Conservation (phyloP, 2,113 vertebrate genomes). For the Phalacrocorax brasilianus region DNA sequence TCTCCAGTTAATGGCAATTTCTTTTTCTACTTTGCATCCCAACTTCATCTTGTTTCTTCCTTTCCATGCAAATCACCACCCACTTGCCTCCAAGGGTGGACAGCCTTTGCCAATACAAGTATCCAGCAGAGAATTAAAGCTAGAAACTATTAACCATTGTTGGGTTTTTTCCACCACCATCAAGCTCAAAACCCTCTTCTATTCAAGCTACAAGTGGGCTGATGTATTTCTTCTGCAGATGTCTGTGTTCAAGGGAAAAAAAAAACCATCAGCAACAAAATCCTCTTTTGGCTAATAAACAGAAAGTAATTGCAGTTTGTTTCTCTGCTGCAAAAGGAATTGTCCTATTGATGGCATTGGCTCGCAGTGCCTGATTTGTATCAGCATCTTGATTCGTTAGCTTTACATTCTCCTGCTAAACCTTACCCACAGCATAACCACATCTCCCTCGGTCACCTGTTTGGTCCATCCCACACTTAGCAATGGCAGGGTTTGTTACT, state of each 20-base stretch:
- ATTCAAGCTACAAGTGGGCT: slow-evolving; percentile 43
- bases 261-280: not conserved
- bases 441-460: not conserved
- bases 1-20: not conserved
- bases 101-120: slow-evolving; percentile 54
- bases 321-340: not conserved
- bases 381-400: not conserved
- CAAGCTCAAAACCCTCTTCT: not conserved
- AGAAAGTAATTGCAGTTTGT: not conserved
- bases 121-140: slow-evolving; percentile 38
- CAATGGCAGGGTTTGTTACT: not conserved
- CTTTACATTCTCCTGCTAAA: not conserved
- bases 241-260: not conserved
- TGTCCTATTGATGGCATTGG: not conserved
- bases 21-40: slow-evolving; percentile 1
- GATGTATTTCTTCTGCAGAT: slow-evolving; percentile 43
- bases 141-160: not conserved
- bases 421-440: not conserved
- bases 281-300: slow-evolving; percentile 16
- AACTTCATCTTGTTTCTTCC: not conserved
- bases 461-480: not conserved
- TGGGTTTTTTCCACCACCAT: slow-evolving; percentile 11
- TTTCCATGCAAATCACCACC: slow-evolving; percentile 55
- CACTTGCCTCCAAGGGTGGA: slow-evolving; percentile 55
- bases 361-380: not conserved